A percentile compares a stretch with the other conserved stretches of the same genome.
Conservation (phyloP, 2,113 vertebrate genomes). For the Ctenomys sociabilis region DNA sequence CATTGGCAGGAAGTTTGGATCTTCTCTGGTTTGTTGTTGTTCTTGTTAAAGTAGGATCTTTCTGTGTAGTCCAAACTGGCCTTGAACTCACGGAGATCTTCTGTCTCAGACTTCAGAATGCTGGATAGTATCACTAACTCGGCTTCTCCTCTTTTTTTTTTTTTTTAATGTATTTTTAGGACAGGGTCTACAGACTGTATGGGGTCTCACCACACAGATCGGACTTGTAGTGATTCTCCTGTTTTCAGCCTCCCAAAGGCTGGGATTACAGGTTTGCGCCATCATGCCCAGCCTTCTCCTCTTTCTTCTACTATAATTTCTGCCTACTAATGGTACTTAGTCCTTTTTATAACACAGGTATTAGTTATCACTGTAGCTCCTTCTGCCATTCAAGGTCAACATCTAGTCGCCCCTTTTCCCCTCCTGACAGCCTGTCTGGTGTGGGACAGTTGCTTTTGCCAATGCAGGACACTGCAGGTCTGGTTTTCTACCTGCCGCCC, state of each 20-base stretch:
- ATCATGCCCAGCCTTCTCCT: too few relatives aligned
- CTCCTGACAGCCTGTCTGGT: neutral
- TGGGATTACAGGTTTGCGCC: neutral
- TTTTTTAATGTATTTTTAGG: too few relatives aligned
- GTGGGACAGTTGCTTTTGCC: neutral
- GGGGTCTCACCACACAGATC: too few relatives aligned
- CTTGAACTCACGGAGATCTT: neutral
- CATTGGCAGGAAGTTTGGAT: neutral
- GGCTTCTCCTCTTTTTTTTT: too few relatives aligned
- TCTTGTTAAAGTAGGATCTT: neutral
- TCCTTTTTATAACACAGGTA: neutral
- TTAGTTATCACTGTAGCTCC: neutral
- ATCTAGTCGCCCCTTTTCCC: neutral
- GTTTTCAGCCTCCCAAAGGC: neutral
- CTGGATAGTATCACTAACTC: neutral
- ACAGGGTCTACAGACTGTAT: too few relatives aligned
- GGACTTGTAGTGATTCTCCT: neutral
- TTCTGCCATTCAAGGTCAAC: neutral
- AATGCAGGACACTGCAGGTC: neutral
- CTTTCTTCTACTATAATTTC: neutral
- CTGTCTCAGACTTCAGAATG: neutral
- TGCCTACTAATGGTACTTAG: neutral
- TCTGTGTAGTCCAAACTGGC: neutral
- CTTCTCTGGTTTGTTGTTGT: neutral
- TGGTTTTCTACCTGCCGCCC: neutral